These are phyloP conservation scores for Archips crataeganus DNA, from an alignment of 2,888 invertebrate species.

Conservation along the genomic window DNA sequence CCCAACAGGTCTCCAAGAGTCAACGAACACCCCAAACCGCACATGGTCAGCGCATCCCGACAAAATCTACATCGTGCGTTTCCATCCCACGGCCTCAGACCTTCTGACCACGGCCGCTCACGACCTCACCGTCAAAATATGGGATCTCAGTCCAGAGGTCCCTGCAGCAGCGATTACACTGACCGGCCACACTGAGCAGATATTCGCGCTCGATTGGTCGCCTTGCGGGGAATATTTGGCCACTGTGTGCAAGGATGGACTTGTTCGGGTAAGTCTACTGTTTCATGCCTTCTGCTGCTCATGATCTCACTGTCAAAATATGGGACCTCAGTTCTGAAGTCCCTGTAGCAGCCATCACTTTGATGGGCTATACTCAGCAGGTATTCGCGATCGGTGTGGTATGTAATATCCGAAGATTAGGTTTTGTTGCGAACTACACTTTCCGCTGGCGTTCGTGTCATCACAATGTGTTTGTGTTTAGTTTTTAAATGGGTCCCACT, in stretches of 20 bases:
- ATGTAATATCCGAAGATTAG: too few species aligned
- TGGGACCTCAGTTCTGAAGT: slow-evolving; percentile 90
- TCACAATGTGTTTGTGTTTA: too few species aligned
- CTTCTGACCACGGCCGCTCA: slow-evolving; percentile 95
- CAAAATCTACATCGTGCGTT: slow-evolving; percentile 94
- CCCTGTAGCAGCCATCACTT: slow-evolving; percentile 77
- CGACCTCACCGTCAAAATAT: slow-evolving; percentile 95
- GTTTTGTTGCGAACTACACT: too few species aligned
- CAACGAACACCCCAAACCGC: slow-evolving; percentile 90
- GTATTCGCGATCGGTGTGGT: slow-evolving; percentile 96
- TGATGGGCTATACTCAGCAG: slow-evolving; percentile 93
- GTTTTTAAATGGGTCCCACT: too few species aligned
- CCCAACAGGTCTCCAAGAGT: slow-evolving; percentile 87
- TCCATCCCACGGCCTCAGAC: slow-evolving; percentile 95
- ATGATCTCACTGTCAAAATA: slow-evolving; percentile 95
- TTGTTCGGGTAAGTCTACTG: slow-evolving; percentile 84
- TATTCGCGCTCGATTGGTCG: slow-evolving; percentile 97
- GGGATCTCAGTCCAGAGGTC: slow-evolving; percentile 88
- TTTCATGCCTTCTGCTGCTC: slow-evolving; percentile 55
- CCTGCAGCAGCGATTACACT: slow-evolving; percentile 84
- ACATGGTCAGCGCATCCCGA: slow-evolving; percentile 92
- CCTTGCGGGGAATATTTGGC: slow-evolving; percentile 95
- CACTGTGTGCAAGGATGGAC: slow-evolving; percentile 95
- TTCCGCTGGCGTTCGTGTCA: too few species aligned
- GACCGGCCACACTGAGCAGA: slow-evolving; percentile 93